These are phyloP conservation scores for Lasioglossum leucozonium DNA, from an alignment of 2,888 invertebrate genomes.

Conservation along the genomic window DNA sequence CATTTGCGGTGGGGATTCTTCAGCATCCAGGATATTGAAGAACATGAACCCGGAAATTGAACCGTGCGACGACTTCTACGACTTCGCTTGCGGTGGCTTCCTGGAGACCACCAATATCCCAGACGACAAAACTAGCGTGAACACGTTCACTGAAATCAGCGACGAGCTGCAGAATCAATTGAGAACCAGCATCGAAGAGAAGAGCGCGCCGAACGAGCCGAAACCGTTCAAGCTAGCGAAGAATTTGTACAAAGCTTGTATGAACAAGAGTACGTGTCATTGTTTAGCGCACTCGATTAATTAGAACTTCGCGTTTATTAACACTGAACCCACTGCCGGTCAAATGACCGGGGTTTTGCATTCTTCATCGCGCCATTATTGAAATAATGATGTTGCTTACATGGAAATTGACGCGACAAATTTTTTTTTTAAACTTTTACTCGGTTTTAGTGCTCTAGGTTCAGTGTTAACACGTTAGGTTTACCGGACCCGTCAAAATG, in stretches of 20 bases:
- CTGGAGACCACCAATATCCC: constrained; percentile 90
- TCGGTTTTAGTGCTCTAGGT: too few species aligned
- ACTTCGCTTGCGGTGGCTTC: constrained; percentile 92
- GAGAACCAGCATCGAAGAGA: constrained; percentile 89
- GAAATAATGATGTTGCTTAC: too few species aligned
- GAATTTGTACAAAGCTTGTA: constrained; percentile 93
- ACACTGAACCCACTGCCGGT: too few species aligned
- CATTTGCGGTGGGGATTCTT: background rate
- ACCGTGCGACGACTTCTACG: constrained; percentile 93
- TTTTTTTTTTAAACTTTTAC: too few species aligned
- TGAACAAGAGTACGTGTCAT: constrained; percentile 91
- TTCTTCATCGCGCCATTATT: too few species aligned
- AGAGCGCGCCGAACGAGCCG: constrained; percentile 86
- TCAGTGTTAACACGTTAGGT: too few species aligned
- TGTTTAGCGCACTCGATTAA: background rate
- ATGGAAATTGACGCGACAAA: too few species aligned
- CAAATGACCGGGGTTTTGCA: too few species aligned
- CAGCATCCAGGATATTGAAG: constrained; percentile 89
- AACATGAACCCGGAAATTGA: constrained; percentile 90
- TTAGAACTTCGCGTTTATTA: background rate
- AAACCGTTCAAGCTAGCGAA: constrained; percentile 92
- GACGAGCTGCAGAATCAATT: constrained; percentile 91
- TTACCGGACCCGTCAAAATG: background rate
- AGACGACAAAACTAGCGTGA: constrained; percentile 92
- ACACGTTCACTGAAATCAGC: constrained; percentile 91